A percentile compares a stretch with the other conserved stretches of the same genome.
These are phyloP conservation scores for Trichacis sp. DNA, from an alignment of 2,888 invertebrate species.

Conservation along the genomic window DNA sequence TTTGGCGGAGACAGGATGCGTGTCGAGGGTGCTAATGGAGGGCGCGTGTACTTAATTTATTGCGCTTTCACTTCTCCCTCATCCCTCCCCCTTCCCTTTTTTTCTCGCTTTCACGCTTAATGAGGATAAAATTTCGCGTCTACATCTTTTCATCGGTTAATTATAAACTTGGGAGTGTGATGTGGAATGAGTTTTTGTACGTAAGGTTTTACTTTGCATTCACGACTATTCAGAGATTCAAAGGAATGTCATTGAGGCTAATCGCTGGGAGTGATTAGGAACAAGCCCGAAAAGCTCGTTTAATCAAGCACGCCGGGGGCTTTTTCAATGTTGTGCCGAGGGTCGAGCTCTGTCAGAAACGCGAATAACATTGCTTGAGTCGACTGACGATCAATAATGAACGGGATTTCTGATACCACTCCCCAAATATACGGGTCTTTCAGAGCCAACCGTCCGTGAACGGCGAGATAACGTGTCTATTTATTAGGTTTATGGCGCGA, in stretches of 20 bases:
- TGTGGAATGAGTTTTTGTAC: too few relatives aligned
- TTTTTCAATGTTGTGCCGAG: slow-evolving; percentile 5
- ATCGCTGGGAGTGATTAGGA: neutral
- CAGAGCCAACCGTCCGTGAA: slow-evolving; percentile 61
- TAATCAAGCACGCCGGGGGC: slow-evolving; percentile 3
- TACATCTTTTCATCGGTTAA: neutral
- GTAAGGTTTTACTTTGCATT: neutral
- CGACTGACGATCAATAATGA: slow-evolving; percentile 17
- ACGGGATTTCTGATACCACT: slow-evolving; percentile 18
- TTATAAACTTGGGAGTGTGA: neutral
- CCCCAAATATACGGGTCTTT: slow-evolving; percentile 54
- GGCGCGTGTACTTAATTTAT: slow-evolving; percentile 65
- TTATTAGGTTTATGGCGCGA: slow-evolving; percentile 32
- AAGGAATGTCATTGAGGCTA: neutral
- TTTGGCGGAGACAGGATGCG: slow-evolving; percentile 55
- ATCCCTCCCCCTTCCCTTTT: too few relatives aligned
- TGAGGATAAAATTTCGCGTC: too few relatives aligned
- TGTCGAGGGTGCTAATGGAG: slow-evolving; percentile 57
- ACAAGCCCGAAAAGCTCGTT: neutral
- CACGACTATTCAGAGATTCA: neutral
- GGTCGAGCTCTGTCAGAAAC: slow-evolving; percentile 6
- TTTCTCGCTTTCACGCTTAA: neutral
- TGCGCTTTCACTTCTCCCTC: slow-evolving; percentile 42
- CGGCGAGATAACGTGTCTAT: slow-evolving; percentile 55
- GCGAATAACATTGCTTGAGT: slow-evolving; percentile 3